These are phyloP conservation scores for Nephrotoma guestfalica DNA, from an alignment of 2,888 invertebrate species.

Conservation along the genomic window DNA sequence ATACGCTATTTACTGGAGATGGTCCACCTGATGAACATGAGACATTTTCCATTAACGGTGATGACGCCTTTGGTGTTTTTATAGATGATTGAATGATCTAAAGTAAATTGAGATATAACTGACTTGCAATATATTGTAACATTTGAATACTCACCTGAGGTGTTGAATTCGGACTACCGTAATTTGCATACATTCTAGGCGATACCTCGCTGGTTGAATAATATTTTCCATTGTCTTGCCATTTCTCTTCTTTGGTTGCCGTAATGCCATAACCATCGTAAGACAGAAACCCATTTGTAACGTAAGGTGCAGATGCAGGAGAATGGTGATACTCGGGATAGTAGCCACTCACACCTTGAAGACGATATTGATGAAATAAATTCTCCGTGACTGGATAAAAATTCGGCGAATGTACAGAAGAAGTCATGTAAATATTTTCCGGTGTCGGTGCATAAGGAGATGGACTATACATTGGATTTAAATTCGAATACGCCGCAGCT, in stretches of 20 bases:
- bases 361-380: slow-evolving; percentile 79
- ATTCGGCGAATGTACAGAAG: slow-evolving; percentile 46
- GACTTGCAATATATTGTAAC: neutral
- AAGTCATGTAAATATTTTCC: slow-evolving; percentile 34
- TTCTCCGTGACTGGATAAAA: slow-evolving; percentile 69
- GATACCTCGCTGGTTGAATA: slow-evolving; percentile 40
- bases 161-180: slow-evolving; percentile 31
- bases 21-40: slow-evolving; percentile 32
- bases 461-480: slow-evolving; percentile 60
- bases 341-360: slow-evolving; percentile 58
- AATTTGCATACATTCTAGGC: slow-evolving; percentile 28
- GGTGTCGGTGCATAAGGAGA: slow-evolving; percentile 59
- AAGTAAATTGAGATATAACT: neutral
- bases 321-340: slow-evolving; percentile 65
- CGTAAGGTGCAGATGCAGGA: slow-evolving; percentile 46
- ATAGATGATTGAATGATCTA: slow-evolving; percentile 21
- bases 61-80: slow-evolving; percentile 32
- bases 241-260: slow-evolving; percentile 31
- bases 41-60: slow-evolving; percentile 32
- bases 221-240: slow-evolving; percentile 32
- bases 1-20: slow-evolving; percentile 22
- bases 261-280: slow-evolving; percentile 41
- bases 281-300: slow-evolving; percentile 66
- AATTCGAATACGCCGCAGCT: slow-evolving; percentile 65
- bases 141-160: slow-evolving; percentile 22